phyloP scores from a whole-genome alignment of 2,888 invertebrate species.

The Teleogryllus oceanicus region DNA sequence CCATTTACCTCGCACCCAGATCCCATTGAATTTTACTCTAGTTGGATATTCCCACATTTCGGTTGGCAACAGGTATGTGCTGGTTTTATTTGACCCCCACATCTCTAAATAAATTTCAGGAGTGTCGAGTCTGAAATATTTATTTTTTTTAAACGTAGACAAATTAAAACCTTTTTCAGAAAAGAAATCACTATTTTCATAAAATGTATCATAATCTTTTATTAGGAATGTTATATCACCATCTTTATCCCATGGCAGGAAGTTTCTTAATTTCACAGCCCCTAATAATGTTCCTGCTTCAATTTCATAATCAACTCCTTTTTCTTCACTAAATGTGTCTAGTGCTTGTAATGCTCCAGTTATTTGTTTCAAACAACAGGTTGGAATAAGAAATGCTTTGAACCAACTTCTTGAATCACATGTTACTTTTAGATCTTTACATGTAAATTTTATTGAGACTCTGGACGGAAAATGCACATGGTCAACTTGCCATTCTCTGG shows the following conservation, averaged over 20 bases:
- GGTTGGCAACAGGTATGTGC: conserved; percentile 37
- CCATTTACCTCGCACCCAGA: conserved; percentile 42
- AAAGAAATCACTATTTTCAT: conserved; percentile 32
- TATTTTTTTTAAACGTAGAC: conserved; percentile 27
- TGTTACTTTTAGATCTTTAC: conserved; percentile 37
- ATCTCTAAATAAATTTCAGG: conserved; percentile 41
- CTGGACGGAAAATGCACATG: conserved; percentile 35
- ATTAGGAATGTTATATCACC: conserved; percentile 41
- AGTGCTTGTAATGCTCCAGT: conserved; percentile 40
- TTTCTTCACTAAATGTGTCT: conserved; percentile 38
- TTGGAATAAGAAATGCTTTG: conserved; percentile 38
- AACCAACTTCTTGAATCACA: conserved; percentile 36
- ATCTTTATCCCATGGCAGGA: conserved; percentile 45
- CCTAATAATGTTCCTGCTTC: conserved; percentile 43
- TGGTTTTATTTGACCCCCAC: conserved; percentile 42
- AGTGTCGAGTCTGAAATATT: conserved; percentile 34
- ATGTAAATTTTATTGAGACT: conserved; percentile 37
- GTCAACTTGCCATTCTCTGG: conserved; percentile 35
- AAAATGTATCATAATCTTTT: conserved; percentile 36
- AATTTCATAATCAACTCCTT: conserved; percentile 42
- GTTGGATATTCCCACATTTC: conserved; percentile 39
- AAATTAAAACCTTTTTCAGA: conserved; percentile 28
- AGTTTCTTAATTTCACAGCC: conserved; percentile 44
- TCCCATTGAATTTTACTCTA: conserved; percentile 40
- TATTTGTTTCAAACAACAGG: conserved; percentile 41